phyloP scores from a whole-genome alignment of 2,113 vertebrate species.

The Mellivora capensis region DNA sequence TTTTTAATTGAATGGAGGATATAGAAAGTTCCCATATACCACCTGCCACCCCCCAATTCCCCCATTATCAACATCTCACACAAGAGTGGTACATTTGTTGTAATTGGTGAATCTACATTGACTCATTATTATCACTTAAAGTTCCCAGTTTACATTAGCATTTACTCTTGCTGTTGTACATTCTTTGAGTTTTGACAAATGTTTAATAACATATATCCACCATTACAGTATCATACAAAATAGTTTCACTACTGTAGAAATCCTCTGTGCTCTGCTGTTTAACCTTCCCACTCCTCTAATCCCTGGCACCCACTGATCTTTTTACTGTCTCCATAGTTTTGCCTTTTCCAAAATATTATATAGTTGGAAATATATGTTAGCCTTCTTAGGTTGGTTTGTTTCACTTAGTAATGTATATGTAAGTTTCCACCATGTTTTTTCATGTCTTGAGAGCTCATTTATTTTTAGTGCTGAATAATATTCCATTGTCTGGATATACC shows the following conservation, averaged over 20 bases:
- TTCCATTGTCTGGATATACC: not conserved
- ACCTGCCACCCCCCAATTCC: not conserved
- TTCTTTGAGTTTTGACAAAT: not conserved
- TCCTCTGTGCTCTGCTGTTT: not conserved
- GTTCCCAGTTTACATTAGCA: not conserved
- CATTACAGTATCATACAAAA: not conserved
- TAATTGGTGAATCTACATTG: not conserved
- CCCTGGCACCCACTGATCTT: not conserved
- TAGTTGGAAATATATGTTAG: not conserved
- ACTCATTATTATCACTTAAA: not conserved
- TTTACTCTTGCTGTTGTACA: not conserved
- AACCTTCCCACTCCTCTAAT: not conserved
- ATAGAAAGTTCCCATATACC: not conserved
- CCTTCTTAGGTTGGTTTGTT: not conserved
- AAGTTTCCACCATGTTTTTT: not conserved
- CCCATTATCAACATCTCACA: not conserved
- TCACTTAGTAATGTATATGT: not conserved
- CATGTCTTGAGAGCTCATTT: not conserved
- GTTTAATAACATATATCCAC: not conserved
- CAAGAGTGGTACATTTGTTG: not conserved
- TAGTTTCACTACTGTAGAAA: not conserved
- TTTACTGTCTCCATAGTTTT: not conserved
- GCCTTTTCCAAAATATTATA: not conserved
- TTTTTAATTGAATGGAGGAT: not conserved
- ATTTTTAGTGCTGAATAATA: not conserved